Evolutionary conservation across 2,797 vertebrate species (phyloP).

Genomic region (Ptychobarbus kaznakovi): DNA sequence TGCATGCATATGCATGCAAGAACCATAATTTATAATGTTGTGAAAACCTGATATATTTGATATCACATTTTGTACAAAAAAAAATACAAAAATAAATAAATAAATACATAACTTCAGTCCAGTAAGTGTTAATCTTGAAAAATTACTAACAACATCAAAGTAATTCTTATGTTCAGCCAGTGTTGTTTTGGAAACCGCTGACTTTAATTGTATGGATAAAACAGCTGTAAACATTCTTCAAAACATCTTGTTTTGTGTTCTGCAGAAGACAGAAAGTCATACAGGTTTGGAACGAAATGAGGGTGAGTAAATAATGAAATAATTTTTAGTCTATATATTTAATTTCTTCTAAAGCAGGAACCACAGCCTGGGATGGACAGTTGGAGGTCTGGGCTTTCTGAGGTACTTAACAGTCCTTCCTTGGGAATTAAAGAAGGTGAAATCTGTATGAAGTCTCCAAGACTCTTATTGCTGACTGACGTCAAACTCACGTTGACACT

Average conservation of each 20-base stretch:
- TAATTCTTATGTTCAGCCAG: background rate
- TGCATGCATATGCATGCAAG: too few species aligned
- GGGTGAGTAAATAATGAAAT: background rate
- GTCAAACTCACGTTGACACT: constrained; percentile 42
- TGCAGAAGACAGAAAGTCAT: background rate
- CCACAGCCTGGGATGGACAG: constrained; percentile 21
- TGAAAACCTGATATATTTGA: background rate
- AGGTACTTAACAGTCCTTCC: constrained; percentile 31
- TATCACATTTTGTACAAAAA: background rate
- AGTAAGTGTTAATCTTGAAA: background rate
- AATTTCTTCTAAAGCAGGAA: background rate
- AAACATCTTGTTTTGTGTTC: background rate
- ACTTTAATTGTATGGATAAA: background rate
- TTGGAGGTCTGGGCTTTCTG: constrained; percentile 17
- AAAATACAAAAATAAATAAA: background rate
- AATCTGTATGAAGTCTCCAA: constrained; percentile 16
- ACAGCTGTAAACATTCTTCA: background rate
- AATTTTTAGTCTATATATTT: background rate
- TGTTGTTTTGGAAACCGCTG: background rate
- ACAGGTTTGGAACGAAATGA: background rate
- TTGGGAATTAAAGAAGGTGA: constrained; percentile 40
- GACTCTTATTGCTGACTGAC: constrained; percentile 39
- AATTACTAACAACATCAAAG: background rate
- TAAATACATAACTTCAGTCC: background rate
- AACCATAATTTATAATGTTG: too few species aligned